Evolutionary conservation across 2,113 vertebrate genomes (phyloP), one percentile per base, ranked within the genome.

Genomic region (Pedetes capensis): DNA sequence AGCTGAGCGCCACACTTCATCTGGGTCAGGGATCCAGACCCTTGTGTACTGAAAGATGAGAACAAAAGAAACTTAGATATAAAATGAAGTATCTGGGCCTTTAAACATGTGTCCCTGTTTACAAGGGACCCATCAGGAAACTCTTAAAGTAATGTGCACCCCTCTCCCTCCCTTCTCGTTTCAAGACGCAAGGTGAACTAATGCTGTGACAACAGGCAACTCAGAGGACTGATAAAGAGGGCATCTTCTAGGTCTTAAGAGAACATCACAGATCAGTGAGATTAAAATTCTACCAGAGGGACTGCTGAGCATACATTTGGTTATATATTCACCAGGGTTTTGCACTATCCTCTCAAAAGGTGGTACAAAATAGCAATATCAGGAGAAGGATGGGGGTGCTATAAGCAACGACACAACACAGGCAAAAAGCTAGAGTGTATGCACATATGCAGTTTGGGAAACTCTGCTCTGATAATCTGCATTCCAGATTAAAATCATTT

Each of bases 21-120:
- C 98, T 0, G 98, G 98, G 97, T 99, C 99, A 20, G 99, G 99
- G 97, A 99, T 99, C 99, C 99, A 99, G 93, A 99, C 99, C 97
- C 98, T 98, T 0, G 99, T 99, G 96, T 98, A 98, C 99, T 99
- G 97, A 5, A 98, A 97, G 85, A 79, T 6, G 17, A 93, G 84
- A 94, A 78, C 1, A 34, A 32, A 66, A 85, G 34, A 79, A 59
- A 68, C 13, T 97, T 32, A 96, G 78, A 66, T 5, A 53, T 42
- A 13, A 29, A 57, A 51, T 14, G 16, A 81, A 74, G 47, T 22
- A 64, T 51, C 29, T 17, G 13, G 47, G 22, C 8, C 27, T 75
- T 47, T 18, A 61, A 75, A 23, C 8, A 7, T 5, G 4, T 12
- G 25, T 34, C 10, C 1, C 27, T 32, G 4, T 16, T 51, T 34